These are phyloP conservation scores for Apotomis betuletana DNA, from an alignment of 2,888 invertebrate species.

Conservation along the genomic window DNA sequence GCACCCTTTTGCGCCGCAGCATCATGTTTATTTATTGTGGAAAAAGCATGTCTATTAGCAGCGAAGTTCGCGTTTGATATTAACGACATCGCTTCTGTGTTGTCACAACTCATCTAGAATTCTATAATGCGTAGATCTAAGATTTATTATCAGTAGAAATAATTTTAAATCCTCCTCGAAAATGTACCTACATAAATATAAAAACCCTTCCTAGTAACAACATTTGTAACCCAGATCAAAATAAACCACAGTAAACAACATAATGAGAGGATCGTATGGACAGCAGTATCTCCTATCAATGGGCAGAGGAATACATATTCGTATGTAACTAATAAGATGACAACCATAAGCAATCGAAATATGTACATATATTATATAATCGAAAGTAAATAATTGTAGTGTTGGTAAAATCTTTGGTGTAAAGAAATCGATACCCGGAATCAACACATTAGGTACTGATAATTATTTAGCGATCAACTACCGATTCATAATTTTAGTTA, in stretches of 20 bases:
- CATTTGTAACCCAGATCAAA: too few species aligned
- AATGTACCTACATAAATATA: too few species aligned
- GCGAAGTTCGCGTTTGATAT: slow-evolving; percentile 50
- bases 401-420: background rate
- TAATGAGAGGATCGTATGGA: too few species aligned
- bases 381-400: background rate
- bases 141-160: background rate
- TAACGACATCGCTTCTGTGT: slow-evolving; percentile 45
- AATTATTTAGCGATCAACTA: background rate
- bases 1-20: slow-evolving; percentile 60
- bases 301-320: too few species aligned
- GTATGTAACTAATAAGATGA: too few species aligned
- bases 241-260: too few species aligned
- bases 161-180: too few species aligned
- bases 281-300: too few species aligned
- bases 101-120: background rate
- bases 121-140: background rate
- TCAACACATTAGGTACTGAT: background rate
- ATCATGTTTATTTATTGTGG: slow-evolving; percentile 71
- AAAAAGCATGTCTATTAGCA: slow-evolving; percentile 59
- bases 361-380: too few species aligned
- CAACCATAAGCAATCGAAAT: too few species aligned
- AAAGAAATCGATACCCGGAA: background rate
- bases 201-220: too few species aligned
- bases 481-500: background rate